Base-by-base conservation (phyloP, 2,888 invertebrate species). In the Epistrophe grossulariae region DNA sequence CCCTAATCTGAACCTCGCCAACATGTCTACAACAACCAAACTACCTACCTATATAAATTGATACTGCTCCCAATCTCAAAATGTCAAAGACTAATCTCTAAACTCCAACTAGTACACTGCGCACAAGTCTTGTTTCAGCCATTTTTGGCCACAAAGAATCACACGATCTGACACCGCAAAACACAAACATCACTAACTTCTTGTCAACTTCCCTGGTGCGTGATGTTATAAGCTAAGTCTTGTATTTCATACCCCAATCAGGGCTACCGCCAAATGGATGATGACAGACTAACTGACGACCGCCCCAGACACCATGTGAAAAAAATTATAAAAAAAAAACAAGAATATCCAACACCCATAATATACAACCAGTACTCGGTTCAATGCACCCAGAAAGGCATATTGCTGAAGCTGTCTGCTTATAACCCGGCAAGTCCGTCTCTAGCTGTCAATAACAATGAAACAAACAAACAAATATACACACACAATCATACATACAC, bases 341-440 rank as follows among this genome's bases (percentile, higher is more conserved):
- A 81, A 73, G 74, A 71, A 82, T 76, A 80, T 64, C 52, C 81
- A 85, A 78, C 85, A 82, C 77, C 81, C 82, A 85, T 85, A 81
- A 62, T 55, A 62, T 55, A 60, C 17, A 24, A 24, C 24, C 24
- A 28, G 19, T 15, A 38, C 43, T 43, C 35, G 43, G 87, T 87
- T 87, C 87, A 87, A 60, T 83, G 87, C 62, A 87, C 83, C 79
- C 59, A 50, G 38, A 50, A 60, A 60, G 48, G 35, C 71, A 66
- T 66, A 40, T 13, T 15, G 31, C 17, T 48, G 48, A 55, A 28
- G 52, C 28, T 43, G 3, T 62, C n/a, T 50, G 10, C 13, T 19
- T 52, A 35, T 7, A 40, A 62, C 31, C 66, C 62, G 55, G 28
- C 55, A 55, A 70, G 70, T 70, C 70, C 55, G 40, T 52, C 70